Evolutionary conservation across 2,113 vertebrate species (phyloP).

Genomic region (Atherinomorus stipes): DNA sequence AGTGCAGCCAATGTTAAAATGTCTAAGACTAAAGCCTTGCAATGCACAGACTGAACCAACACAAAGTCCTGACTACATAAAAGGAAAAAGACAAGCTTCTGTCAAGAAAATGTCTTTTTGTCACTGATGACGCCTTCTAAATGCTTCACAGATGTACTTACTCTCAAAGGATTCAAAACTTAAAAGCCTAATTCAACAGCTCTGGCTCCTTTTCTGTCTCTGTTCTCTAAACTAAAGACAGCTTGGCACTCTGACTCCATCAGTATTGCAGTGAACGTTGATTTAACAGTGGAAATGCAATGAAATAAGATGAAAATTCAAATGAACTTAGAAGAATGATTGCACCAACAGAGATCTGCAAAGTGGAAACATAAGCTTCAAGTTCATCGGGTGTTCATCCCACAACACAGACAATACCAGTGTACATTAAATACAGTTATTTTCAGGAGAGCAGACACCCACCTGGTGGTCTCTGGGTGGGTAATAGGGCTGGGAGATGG

Average conservation of each 20-base stretch:
- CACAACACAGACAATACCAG: neutral
- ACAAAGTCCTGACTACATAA: slow-evolving; percentile 30
- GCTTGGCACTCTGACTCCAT: slow-evolving; percentile 37
- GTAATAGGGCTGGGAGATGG: neutral
- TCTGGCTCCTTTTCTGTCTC: slow-evolving; percentile 4
- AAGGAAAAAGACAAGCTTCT: neutral
- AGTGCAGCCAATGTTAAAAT: neutral
- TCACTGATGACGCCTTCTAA: slow-evolving; percentile 45
- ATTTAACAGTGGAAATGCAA: slow-evolving; percentile 11
- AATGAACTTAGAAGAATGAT: slow-evolving; percentile 25
- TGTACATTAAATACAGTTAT: slow-evolving; percentile 11
- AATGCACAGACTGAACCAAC: slow-evolving; percentile 34
- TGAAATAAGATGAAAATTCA: slow-evolving; percentile 25
- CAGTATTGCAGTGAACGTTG: slow-evolving; percentile 22
- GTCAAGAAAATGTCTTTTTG: slow-evolving; percentile 51
- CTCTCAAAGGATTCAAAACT: slow-evolving; percentile 53
- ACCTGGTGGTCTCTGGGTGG: neutral
- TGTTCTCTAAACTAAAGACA: slow-evolving; percentile 53
- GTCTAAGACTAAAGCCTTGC: slow-evolving; percentile 4
- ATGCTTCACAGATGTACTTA: slow-evolving; percentile 39
- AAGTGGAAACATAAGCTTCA: neutral
- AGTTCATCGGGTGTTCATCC: slow-evolving; percentile 23
- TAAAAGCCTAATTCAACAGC: slow-evolving; percentile 54
- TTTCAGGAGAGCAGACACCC: slow-evolving; percentile 2
- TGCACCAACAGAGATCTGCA: neutral